Conservation (phyloP, 2,797 vertebrate species). For the Moxostoma hubbsi region DNA sequence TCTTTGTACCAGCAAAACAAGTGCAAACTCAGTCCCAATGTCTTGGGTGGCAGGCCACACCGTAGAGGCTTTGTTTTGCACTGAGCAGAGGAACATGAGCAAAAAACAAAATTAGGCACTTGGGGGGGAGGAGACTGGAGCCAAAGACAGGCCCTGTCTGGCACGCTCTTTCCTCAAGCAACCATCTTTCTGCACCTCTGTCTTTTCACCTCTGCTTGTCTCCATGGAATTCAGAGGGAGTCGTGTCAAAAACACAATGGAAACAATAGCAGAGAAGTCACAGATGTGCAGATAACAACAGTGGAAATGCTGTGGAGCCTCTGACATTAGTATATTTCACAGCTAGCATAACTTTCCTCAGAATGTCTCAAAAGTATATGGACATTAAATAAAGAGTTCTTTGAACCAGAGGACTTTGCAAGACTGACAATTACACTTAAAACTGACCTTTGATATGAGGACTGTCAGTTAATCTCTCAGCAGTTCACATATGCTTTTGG, state of each 20-base stretch:
- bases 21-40: slow-evolving; percentile 43
- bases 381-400: neutral
- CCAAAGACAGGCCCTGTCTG: slow-evolving; percentile 63
- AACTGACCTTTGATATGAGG: neutral
- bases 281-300: slow-evolving; percentile 20
- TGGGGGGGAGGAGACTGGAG: slow-evolving; percentile 51
- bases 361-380: neutral
- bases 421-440: neutral
- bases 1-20: slow-evolving; percentile 39
- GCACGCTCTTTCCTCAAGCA: slow-evolving; percentile 59
- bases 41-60: slow-evolving; percentile 58
- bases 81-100: slow-evolving; percentile 45
- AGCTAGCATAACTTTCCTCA: neutral
- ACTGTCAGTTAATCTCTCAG: neutral
- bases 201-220: slow-evolving; percentile 58
- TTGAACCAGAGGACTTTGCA: neutral
- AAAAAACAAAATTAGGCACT: slow-evolving; percentile 22
- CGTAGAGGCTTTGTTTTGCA: slow-evolving; percentile 49
- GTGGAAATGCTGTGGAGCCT: neutral
- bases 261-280: slow-evolving; percentile 30
- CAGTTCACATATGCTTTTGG: neutral
- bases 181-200: slow-evolving; percentile 60
- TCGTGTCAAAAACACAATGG: slow-evolving; percentile 36
- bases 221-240: slow-evolving; percentile 49
- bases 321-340: neutral